Evolutionary conservation across 2,888 invertebrate species (phyloP).

Genomic region (Aproaerema taeniolella): DNA sequence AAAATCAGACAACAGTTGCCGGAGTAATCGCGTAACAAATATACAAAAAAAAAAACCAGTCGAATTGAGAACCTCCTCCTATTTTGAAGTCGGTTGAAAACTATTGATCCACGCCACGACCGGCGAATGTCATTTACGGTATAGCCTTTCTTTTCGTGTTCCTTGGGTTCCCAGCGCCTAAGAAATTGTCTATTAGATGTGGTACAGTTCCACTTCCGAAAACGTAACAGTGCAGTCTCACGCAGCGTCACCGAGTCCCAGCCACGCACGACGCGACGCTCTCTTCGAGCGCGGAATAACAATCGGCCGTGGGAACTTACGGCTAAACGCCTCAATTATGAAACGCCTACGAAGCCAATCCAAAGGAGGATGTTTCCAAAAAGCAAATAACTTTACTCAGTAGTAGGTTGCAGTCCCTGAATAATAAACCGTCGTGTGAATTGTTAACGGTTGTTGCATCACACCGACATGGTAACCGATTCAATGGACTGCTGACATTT

Average conservation of each 20-base stretch:
- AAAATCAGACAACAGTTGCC: too few relatives aligned
- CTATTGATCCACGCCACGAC: too few relatives aligned
- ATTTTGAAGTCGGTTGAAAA: too few relatives aligned
- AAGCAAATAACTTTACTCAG: constrained; percentile 36
- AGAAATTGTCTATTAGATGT: too few relatives aligned
- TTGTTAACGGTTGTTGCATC: constrained; percentile 55
- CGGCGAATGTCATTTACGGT: too few relatives aligned
- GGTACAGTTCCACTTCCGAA: constrained; percentile 35
- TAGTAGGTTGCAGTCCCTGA: constrained; percentile 31
- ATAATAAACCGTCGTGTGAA: constrained; percentile 48
- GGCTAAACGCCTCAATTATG: constrained; percentile 53
- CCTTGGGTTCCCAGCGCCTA: too few relatives aligned
- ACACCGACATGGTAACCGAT: constrained; percentile 27
- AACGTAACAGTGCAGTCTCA: constrained; percentile 42
- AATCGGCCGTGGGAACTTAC: constrained; percentile 66
- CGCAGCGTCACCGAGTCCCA: constrained; percentile 40
- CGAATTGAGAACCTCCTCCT: too few relatives aligned
- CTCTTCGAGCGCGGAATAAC: constrained; percentile 56
- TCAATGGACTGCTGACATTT: constrained; percentile 37
- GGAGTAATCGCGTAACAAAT: too few relatives aligned
- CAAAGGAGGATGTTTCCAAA: constrained; percentile 39
- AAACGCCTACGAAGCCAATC: constrained; percentile 44
- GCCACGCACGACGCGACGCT: constrained; percentile 59
- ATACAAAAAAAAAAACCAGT: too few relatives aligned
- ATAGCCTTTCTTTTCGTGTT: too few relatives aligned